Evolutionary conservation across 2,888 invertebrate species (phyloP), one percentile per base, ranked within the genome.

Genomic region (Metalampra italica): DNA sequence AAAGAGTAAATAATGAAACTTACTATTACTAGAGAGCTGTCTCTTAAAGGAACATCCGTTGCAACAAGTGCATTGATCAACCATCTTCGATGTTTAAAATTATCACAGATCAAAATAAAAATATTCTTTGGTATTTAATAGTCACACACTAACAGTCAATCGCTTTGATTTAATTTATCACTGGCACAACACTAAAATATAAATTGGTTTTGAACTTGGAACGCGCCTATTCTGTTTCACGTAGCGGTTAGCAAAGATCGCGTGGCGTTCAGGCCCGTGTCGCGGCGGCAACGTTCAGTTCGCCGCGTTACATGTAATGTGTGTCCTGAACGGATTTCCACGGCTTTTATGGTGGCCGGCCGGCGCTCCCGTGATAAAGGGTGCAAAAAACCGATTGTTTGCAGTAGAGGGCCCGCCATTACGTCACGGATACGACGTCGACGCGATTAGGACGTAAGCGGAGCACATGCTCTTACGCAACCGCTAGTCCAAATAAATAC

Each of bases 361-460:
- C 70, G 80, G 77, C 80, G 78, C 77, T 78, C 79, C 84, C 71
- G 80, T 81, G 82, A 83, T 85, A 85, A 79, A 83, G 87, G 85
- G 87, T 86, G 85, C 78, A 86, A 88, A 87, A 88, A 87, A 84
- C 78, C 52, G 78, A 80, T 82, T 87, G 86, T 87, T 88, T 85
- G 79, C 75, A 71, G 68, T 64, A 78, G 80, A 83, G 82, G 82
- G 85, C 78, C 79, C 69, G 75, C 55, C 67, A 72, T 79, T 65
- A 86, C 88, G 88, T 88, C 86, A 87, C 79, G 66, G 64, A 72
- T 72, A 64, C 68, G 75, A 81, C 82, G 83, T 82, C 73, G 78
- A 68, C 68, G 75, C 75, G 53, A 67, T 22, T 66, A 62, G 68
- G 59, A 78, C 85, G 86, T 79, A 80, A 77, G 66, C 69, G 66